phyloP scores from a whole-genome alignment of 2,888 invertebrate species.

The Nomada ruficornis region DNA sequence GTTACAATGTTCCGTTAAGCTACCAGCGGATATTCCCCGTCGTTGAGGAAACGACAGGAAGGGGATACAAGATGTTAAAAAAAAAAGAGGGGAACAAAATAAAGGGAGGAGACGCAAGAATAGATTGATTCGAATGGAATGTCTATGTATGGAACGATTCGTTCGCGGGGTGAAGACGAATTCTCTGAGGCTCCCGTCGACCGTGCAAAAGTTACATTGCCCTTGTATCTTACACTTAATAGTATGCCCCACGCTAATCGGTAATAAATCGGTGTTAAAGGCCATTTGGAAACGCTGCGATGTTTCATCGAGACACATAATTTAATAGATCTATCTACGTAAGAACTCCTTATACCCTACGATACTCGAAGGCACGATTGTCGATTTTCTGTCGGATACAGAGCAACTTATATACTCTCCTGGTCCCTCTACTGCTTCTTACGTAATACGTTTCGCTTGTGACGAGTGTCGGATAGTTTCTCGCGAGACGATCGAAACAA shows the following conservation, averaged over 20 bases:
- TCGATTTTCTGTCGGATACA: conserved; percentile 42
- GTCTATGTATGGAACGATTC: conserved; percentile 80
- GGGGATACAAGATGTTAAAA: background rate
- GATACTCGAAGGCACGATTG: conserved; percentile 78
- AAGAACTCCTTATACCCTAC: conserved; percentile 62
- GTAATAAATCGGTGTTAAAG: conserved; percentile 69
- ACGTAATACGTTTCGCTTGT: conserved; percentile 1
- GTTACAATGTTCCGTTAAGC: background rate
- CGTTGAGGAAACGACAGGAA: conserved; percentile 39
- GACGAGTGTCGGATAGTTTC: conserved; percentile 36
- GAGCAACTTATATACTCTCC: background rate
- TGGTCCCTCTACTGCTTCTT: conserved; percentile 1
- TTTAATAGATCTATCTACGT: conserved; percentile 73
- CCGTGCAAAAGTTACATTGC: conserved; percentile 63
- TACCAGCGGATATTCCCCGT: conserved; percentile 4
- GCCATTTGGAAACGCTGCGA: conserved; percentile 73
- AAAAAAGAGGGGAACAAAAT: conserved; percentile 5
- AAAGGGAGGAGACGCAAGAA: conserved; percentile 22
- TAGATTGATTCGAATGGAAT: conserved; percentile 77
- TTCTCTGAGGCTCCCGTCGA: conserved; percentile 73
- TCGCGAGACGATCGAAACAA: conserved; percentile 37
- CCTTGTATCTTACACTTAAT: conserved; percentile 68
- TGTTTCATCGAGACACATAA: conserved; percentile 66
- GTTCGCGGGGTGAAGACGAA: conserved; percentile 63
- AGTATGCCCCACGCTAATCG: conserved; percentile 47